phyloP scores from a whole-genome alignment of 2,113 vertebrate genomes.

The Alosa alosa region DNA sequence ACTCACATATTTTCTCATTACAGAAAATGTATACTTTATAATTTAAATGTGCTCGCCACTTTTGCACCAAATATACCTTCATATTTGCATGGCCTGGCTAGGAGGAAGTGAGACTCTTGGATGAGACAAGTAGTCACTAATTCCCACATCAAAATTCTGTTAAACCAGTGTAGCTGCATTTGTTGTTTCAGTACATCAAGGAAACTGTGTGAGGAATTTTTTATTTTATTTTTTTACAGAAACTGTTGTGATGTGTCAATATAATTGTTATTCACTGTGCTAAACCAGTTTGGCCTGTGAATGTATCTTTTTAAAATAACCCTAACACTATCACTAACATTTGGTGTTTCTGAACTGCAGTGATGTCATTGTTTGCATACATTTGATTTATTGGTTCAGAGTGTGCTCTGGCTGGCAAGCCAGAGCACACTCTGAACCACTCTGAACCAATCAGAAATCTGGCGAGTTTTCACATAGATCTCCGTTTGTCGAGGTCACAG shows the following conservation, averaged over 20 bases:
- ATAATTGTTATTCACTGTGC: not conserved
- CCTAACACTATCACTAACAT: not conserved
- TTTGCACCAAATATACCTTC: too few relatives aligned
- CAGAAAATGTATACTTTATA: too few relatives aligned
- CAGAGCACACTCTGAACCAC: too few relatives aligned
- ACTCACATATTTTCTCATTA: too few relatives aligned
- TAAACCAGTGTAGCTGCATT: not conserved
- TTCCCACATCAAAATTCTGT: not conserved
- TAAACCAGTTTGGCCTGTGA: not conserved
- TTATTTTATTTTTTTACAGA: not conserved
- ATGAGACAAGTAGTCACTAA: not conserved
- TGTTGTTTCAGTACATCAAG: not conserved
- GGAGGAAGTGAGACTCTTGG: not conserved
- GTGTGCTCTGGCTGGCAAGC: too few relatives aligned
- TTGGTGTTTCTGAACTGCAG: not conserved
- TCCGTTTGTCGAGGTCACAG: too few relatives aligned
- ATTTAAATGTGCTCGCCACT: too few relatives aligned
- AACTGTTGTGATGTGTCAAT: not conserved
- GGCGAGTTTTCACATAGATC: too few relatives aligned
- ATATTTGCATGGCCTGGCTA: not conserved
- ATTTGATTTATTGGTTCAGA: not conserved
- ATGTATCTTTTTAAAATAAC: not conserved
- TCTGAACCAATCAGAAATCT: not conserved
- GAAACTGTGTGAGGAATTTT: not conserved
- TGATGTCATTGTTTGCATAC: not conserved